Evolutionary conservation across 1,140 invertebrate genomes (phyloP), one percentile per base, ranked within the genome.

Genomic region (Bombus waltoni): DNA sequence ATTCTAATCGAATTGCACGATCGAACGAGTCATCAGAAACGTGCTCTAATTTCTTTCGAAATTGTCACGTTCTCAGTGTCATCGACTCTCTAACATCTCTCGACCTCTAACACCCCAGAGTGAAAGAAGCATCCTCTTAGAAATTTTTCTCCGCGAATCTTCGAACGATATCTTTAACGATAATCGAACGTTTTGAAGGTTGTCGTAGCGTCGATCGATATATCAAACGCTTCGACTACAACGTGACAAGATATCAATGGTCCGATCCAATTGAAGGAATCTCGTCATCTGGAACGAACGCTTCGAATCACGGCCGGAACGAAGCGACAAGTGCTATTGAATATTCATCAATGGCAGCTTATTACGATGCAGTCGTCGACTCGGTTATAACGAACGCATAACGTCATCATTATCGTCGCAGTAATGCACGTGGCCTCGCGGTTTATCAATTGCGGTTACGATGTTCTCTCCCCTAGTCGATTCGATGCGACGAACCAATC

Each of bases 321-420:
- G 38, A 87, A 44, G 38, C 38, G 66, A 44, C 81, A 62, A 71
- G 80, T 62, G 74, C 13, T 70, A 35, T 42, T 87, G 87, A 90
- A 90, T 90, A 91, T 91, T 90, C 90, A 90, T 88, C 84, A 84
- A 68, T 53, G 53, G 35, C 42, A 66, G 84, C 81, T 91, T 88
- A 88, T 91, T 91, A 87, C 84, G 75, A 90, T 88, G 89, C 81
- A 75, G 59, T 18, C 76, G 86, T 53, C 86, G 80, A 42, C 76
- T 83, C 66, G 53, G 72, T 88, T 90, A 86, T 90, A 88, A 90
- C 83, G 87, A 88, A 90, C 81, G 78, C 88, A 83, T 88, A 90
- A 90, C 89, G 89, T 90, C 89, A 83, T 90, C 83, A 84, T 90
- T 90, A 90, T 83, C 87, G 81, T 86, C 83, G 66, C 68, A 88